Percentiles rank a stretch among this genome's conserved stretches.
These are phyloP conservation scores for Drosophila pegasa DNA, from an alignment of 2,888 invertebrate species.

Conservation along the genomic window DNA sequence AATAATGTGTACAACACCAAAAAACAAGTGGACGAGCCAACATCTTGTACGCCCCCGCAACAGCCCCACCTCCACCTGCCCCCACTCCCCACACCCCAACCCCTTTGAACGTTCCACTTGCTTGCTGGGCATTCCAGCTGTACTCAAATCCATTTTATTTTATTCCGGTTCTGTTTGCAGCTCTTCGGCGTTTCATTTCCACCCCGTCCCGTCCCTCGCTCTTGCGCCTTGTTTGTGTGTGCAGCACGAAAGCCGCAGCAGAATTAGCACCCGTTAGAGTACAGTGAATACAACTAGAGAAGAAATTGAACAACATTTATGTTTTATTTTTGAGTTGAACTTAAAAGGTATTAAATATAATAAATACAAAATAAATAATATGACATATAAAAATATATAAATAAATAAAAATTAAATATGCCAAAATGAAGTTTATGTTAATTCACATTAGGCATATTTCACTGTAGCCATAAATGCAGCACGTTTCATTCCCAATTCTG, in stretches of 20 bases:
- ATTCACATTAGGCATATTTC: not conserved
- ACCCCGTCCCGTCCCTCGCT: not conserved
- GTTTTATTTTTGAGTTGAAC: not conserved
- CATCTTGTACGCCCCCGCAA: conserved; percentile 4
- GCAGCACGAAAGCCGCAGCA: conserved; percentile 36
- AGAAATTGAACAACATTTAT: not conserved
- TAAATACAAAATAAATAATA: not conserved
- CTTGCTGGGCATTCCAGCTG: conserved; percentile 16
- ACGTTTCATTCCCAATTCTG: not conserved
- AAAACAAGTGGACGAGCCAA: conserved; percentile 55
- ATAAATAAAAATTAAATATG: no score
- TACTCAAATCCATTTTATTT: conserved; percentile 55
- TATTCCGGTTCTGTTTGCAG: conserved; percentile 44
- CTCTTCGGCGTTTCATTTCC: conserved; percentile 6
- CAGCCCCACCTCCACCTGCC: not conserved
- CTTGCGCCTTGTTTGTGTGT: conserved; percentile 12
- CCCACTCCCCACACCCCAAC: not conserved
- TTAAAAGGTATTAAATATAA: not conserved
- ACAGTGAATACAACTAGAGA: conserved; percentile 17
- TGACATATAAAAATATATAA: not conserved
- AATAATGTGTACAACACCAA: conserved; percentile 60
- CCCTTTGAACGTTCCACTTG: conserved; percentile 3
- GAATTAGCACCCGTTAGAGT: conserved; percentile 34
- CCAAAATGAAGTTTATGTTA: not conserved
- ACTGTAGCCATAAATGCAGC: not conserved